phyloP scores from a whole-genome alignment of 2,113 vertebrate genomes.

The Acrocephalus kingi region DNA sequence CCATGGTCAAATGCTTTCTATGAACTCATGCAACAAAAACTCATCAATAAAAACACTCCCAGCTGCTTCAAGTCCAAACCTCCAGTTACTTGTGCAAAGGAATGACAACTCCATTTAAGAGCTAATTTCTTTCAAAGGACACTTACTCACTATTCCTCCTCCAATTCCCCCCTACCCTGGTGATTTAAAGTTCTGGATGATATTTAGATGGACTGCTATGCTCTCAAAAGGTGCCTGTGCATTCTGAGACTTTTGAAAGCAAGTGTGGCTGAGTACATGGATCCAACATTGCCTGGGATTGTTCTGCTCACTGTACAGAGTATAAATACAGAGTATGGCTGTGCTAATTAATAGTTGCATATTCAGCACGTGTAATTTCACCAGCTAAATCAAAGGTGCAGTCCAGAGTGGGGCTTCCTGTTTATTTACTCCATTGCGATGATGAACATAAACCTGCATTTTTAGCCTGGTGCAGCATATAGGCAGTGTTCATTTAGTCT shows the following conservation, averaged over 20 bases:
- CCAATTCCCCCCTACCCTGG: neutral
- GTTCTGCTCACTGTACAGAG: slow-evolving; percentile 41
- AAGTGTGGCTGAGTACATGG: neutral
- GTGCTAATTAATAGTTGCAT: slow-evolving; percentile 37
- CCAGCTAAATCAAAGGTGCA: slow-evolving; percentile 21
- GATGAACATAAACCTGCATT: neutral
- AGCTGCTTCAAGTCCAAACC: slow-evolving; percentile 28
- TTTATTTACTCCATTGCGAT: neutral
- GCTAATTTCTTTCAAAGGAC: slow-evolving; percentile 43
- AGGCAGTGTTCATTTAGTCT: slow-evolving; percentile 42
- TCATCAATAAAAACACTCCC: neutral
- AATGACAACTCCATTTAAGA: slow-evolving; percentile 8
- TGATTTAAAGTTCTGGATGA: neutral
- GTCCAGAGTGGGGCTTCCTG: neutral
- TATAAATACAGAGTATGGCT: slow-evolving; percentile 56
- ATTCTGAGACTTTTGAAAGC: slow-evolving; percentile 31
- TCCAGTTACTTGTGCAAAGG: slow-evolving; percentile 60
- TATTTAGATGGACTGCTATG: neutral
- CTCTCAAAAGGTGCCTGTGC: slow-evolving; percentile 26
- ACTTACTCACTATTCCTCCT: slow-evolving; percentile 20
- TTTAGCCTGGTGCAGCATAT: slow-evolving; percentile 24
- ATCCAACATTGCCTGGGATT: neutral
- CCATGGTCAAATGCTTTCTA: neutral
- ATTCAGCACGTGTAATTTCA: neutral
- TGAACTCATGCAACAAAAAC: neutral